These are phyloP conservation scores for Ciconia nigra DNA, from an alignment of 2,797 vertebrate species.

Conservation along the genomic window DNA sequence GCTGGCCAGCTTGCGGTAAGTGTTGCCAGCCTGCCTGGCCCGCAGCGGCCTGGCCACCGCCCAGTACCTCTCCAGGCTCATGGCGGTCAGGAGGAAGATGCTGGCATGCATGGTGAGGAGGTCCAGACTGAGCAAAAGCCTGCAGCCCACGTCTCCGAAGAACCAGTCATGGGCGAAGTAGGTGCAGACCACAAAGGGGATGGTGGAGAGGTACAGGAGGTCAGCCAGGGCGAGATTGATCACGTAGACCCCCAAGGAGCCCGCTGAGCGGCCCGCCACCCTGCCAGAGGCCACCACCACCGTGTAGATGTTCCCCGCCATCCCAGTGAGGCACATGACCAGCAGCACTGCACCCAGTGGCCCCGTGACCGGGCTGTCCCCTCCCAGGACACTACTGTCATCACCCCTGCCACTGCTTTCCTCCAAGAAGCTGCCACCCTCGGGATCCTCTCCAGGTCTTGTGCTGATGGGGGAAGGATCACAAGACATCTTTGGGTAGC, in stretches of 20 bases:
- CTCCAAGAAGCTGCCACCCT: not conserved
- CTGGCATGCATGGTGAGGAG: constrained; percentile 89
- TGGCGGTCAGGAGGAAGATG: constrained; percentile 82
- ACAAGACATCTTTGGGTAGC: not conserved
- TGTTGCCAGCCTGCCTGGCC: constrained; percentile 54
- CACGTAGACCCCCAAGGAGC: constrained; percentile 84
- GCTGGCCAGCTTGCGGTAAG: constrained; percentile 1
- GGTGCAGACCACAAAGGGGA: constrained; percentile 88
- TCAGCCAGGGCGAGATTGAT: constrained; percentile 84
- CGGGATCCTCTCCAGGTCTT: not conserved
- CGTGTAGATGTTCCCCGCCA: constrained; percentile 82
- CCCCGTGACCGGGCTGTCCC: constrained; percentile 75
- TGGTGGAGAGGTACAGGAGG: constrained; percentile 87
- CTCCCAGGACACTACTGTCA: not conserved
- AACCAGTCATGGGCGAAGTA: constrained; percentile 85
- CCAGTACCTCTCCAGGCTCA: constrained; percentile 87
- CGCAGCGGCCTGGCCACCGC: constrained; percentile 79
- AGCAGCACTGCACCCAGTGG: constrained; percentile 75
- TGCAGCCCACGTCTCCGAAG: constrained; percentile 85
- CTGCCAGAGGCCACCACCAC: constrained; percentile 80
- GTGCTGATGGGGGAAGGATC: not conserved
- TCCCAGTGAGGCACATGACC: constrained; percentile 79
- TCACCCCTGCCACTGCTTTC: not conserved
- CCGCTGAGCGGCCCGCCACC: constrained; percentile 60
- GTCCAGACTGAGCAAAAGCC: constrained; percentile 85